A percentile compares a stretch with the other conserved stretches of the same genome.
phyloP scores from a whole-genome alignment of 1,140 invertebrate species.

The Pogonomyrmex barbatus region DNA sequence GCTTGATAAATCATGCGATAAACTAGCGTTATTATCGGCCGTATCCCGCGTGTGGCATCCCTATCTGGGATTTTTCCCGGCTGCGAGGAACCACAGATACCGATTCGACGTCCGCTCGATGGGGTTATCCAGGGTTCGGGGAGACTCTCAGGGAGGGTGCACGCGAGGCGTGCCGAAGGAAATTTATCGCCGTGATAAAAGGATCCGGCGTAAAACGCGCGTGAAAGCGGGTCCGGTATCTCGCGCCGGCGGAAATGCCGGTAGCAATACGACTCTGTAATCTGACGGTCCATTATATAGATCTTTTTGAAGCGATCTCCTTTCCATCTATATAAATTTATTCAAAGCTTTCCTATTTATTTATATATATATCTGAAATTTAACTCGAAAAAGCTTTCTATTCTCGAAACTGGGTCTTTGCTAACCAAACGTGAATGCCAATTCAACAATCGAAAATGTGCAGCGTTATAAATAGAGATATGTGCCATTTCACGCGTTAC shows the following conservation, averaged over 20 bases:
- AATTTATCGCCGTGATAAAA: slow-evolving; percentile 57
- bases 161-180: slow-evolving; percentile 32
- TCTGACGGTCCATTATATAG: neutral
- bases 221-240: slow-evolving; percentile 4
- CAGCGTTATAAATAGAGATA: neutral
- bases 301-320: neutral
- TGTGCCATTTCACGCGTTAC: neutral
- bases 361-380: neutral
- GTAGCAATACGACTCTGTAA: neutral
- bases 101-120: slow-evolving; percentile 19
- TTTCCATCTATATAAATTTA: neutral
- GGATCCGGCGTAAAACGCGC: slow-evolving; percentile 36
- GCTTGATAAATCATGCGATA: slow-evolving; percentile 84
- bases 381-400: neutral
- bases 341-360: neutral
- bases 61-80: slow-evolving; percentile 27
- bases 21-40: slow-evolving; percentile 80
- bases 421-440: neutral
- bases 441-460: neutral
- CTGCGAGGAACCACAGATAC: slow-evolving; percentile 28
- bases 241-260: neutral
- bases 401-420: neutral
- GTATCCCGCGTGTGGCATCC: slow-evolving; percentile 12
- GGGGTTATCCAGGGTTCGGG: neutral
- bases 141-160: slow-evolving; percentile 2